These are phyloP conservation scores for Melitaea cinxia DNA, from an alignment of 1,140 invertebrate species.

Conservation along the genomic window DNA sequence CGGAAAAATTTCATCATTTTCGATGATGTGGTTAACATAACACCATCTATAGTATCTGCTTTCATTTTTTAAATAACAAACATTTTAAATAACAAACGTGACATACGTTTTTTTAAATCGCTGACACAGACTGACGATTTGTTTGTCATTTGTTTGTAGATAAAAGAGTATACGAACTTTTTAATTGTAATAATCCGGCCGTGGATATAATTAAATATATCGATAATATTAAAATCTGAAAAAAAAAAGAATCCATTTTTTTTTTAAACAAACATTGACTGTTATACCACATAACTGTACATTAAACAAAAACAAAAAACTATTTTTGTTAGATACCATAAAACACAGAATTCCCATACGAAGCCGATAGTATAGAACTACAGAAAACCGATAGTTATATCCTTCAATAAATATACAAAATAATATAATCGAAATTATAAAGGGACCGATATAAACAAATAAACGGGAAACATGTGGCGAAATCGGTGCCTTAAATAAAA, in stretches of 20 bases:
- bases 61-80: slow-evolving; percentile 3
- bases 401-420: slow-evolving; percentile 26
- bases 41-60: slow-evolving; percentile 7
- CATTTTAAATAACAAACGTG: no score
- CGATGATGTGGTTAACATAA: slow-evolving; percentile 2
- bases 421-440: slow-evolving; percentile 16
- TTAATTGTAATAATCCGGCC: no score
- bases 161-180: no score
- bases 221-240: no score
- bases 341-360: background rate
- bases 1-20: slow-evolving; percentile 6
- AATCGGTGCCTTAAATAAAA: slow-evolving; percentile 49
- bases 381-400: background rate
- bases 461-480: slow-evolving; percentile 49
- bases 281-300: no score
- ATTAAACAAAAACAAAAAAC: no score
- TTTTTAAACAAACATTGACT: no score
- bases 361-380: background rate
- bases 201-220: no score
- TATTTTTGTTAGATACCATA: no score
- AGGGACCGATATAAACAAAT: slow-evolving; percentile 37
- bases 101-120: background rate
- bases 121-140: background rate
- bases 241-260: no score
- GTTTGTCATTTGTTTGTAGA: background rate